Conservation (phyloP, 1,140 invertebrate species). For the Heliconius eleuchia region DNA sequence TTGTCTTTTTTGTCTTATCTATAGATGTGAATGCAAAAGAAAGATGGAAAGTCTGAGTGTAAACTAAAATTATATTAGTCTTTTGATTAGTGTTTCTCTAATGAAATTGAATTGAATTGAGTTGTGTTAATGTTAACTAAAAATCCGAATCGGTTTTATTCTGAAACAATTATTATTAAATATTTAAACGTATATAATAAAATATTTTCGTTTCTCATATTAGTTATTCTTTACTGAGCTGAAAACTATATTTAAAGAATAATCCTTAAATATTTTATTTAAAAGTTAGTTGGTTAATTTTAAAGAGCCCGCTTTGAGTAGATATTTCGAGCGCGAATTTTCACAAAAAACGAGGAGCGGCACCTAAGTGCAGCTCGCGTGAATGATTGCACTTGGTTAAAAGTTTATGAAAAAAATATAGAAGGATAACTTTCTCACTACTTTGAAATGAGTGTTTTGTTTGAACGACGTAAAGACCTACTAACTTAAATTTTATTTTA, state of each 20-base stretch:
- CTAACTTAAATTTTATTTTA: background rate
- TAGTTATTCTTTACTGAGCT: background rate
- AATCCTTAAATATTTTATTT: slow-evolving; percentile 5
- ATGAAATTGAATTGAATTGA: too few species aligned
- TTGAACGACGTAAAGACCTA: background rate
- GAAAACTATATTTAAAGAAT: background rate
- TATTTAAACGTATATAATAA: too few species aligned
- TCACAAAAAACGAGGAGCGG: background rate
- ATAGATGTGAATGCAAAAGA: too few species aligned
- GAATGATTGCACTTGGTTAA: slow-evolving; percentile 22
- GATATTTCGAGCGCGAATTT: background rate
- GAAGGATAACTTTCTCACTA: background rate
- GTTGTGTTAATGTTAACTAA: too few species aligned
- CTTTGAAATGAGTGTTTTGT: background rate
- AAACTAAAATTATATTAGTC: too few species aligned
- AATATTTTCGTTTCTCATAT: too few species aligned
- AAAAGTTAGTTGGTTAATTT: background rate
- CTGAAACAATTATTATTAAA: too few species aligned
- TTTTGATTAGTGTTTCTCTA: too few species aligned
- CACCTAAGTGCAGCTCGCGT: slow-evolving; percentile 13
- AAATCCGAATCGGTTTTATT: too few species aligned
- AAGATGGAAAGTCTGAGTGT: too few species aligned
- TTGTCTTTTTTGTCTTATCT: too few species aligned
- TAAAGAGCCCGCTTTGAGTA: slow-evolving; percentile 6
- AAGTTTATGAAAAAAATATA: background rate